Evolutionary conservation across 2,888 invertebrate genomes (phyloP).

Genomic region (Chelonus formosanus): DNA sequence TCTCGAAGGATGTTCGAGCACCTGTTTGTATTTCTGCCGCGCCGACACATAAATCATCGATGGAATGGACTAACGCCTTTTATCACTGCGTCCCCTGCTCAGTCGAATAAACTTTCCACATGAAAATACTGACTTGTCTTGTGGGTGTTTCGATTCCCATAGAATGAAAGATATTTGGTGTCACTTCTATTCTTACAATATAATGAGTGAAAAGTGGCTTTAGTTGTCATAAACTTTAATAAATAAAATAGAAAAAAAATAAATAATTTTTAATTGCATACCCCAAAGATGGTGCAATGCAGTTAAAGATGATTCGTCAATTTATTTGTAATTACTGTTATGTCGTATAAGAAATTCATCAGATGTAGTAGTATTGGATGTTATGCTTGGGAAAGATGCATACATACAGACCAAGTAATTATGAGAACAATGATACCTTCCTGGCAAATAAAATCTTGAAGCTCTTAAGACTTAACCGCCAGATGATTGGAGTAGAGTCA

Average conservation of each 20-base stretch:
- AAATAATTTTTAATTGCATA: slow-evolving; percentile 4
- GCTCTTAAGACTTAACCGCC: slow-evolving; percentile 7
- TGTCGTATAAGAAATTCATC: background rate
- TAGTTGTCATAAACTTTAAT: background rate
- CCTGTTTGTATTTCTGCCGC: slow-evolving; percentile 59
- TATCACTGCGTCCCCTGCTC: slow-evolving; percentile 48
- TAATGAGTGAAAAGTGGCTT: background rate
- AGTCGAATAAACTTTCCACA: slow-evolving; percentile 25
- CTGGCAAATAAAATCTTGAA: slow-evolving; percentile 16
- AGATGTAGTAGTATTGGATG: background rate
- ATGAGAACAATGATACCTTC: slow-evolving; percentile 29
- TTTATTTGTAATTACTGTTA: slow-evolving; percentile 6
- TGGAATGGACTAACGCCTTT: slow-evolving; percentile 57
- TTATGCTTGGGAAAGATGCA: slow-evolving; percentile 9
- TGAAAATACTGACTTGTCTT: slow-evolving; percentile 16
- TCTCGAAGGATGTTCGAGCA: slow-evolving; percentile 46
- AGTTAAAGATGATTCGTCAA: background rate
- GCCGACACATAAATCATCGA: slow-evolving; percentile 59
- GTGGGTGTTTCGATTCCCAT: slow-evolving; percentile 6
- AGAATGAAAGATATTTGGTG: background rate
- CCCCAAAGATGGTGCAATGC: background rate
- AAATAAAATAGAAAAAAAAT: background rate
- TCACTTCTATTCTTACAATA: background rate
- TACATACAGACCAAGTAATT: slow-evolving; percentile 18
- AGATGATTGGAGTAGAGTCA: slow-evolving; percentile 23